Percentiles rank a stretch among this genome's conserved stretches.
Conservation (phyloP, 2,888 invertebrate genomes). For the Seladonia tumulorum region DNA sequence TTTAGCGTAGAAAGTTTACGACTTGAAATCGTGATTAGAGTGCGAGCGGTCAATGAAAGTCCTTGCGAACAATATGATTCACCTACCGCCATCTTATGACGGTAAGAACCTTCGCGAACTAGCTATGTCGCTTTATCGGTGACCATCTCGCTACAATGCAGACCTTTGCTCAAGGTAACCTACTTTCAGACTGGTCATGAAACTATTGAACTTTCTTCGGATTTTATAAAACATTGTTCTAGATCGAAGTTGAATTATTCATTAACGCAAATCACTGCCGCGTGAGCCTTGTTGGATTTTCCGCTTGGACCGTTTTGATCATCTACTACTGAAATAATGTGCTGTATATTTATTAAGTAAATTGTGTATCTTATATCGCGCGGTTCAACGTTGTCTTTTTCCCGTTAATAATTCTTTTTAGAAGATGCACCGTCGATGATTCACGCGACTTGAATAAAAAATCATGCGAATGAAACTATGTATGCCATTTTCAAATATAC, state of each 20-base stretch:
- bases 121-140: neutral
- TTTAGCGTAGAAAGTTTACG: neutral
- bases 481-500: neutral
- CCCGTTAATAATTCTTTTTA: neutral
- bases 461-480: neutral
- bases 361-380: neutral
- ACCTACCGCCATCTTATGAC: neutral
- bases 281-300: neutral
- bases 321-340: neutral
- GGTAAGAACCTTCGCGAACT: neutral
- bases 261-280: neutral
- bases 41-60: conserved; percentile 2
- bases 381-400: neutral
- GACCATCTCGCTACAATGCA: neutral
- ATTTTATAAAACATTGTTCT: neutral
- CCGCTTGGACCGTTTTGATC: neutral
- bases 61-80: conserved; percentile 2
- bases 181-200: neutral
- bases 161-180: neutral
- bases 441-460: neutral
- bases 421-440: too few species aligned
- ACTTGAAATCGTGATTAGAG: neutral
- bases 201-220: neutral
- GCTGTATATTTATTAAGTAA: neutral
- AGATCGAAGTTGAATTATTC: neutral